Percentiles rank a stretch among this genome's conserved stretches.
These are phyloP conservation scores for Pristis pectinata DNA, from an alignment of 2,797 vertebrate genomes.

Conservation along the genomic window DNA sequence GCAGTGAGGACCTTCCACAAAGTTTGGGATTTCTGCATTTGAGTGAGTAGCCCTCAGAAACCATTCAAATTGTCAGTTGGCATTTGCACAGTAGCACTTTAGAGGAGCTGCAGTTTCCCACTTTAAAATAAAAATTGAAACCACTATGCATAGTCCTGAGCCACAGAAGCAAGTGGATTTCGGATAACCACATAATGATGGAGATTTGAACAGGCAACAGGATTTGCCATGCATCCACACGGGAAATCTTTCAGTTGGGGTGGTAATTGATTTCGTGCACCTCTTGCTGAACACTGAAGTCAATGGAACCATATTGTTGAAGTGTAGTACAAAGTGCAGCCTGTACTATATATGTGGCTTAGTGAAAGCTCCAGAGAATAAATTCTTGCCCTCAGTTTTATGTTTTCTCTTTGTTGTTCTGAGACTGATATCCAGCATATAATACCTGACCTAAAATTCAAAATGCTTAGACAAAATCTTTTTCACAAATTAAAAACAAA, in stretches of 20 bases:
- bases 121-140: neutral
- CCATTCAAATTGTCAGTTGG: too few relatives aligned
- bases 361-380: too few relatives aligned
- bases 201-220: neutral
- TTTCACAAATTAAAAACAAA: too few relatives aligned
- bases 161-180: neutral
- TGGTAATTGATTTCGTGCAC: too few relatives aligned
- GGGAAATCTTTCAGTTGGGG: neutral
- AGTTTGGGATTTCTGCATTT: too few relatives aligned
- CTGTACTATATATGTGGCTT: too few relatives aligned
- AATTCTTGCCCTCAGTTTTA: neutral
- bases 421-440: neutral
- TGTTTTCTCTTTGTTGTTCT: neutral
- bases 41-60: too few relatives aligned
- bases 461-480: neutral
- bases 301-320: too few relatives aligned
- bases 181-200: neutral
- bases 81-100: neutral
- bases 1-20: too few relatives aligned
- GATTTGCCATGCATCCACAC: neutral
- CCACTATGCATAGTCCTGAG: neutral
- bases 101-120: neutral
- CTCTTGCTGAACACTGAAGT: too few relatives aligned
- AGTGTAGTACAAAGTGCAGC: too few relatives aligned
- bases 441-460: neutral